Base-by-base conservation (phyloP, 1,140 invertebrate genomes). In the Stegodyphus dumicola region DNA sequence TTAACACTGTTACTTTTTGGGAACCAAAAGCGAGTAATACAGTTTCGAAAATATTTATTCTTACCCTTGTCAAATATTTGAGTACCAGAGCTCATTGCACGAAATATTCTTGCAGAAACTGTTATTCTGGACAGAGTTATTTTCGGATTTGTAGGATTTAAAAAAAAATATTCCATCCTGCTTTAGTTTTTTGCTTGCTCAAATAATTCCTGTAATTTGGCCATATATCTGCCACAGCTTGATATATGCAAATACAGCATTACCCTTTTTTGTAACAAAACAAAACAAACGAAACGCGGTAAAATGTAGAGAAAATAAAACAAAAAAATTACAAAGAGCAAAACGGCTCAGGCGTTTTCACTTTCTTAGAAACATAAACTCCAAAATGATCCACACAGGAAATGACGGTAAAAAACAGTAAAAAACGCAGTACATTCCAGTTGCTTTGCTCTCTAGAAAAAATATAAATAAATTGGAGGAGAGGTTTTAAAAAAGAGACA, bases 341-440 rank as follows among this genome's bases (percentile, higher is more conserved):
- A 75, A 75, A 66, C 60, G 76, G 66, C 54, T 18, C 7, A 60
- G 76, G 76, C 65, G 49, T 56, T 66, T 77, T 51, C 48, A 66
- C 54, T 54, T 67, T 67, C 54, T 77, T 77, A 77, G n/a, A 77
- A 77, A 77, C 56, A 77, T 48, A 77, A 65, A 77, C 76, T 66
- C 13, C 67, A 33, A 33, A 56, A 75, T 54, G 51, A 60, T 75
- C 18, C 53, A 56, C 53, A 56, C 73, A 54, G 73, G 73, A 75
- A 75, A 75, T 48, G 73, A 60, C 17, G 73, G 53, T 54, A 75
- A 75, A 74, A 75, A 74, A 74, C 51, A 7, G 49, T 53, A 52
- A 74, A 74, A 74, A 74, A 52, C 10, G 49, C n/a, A 52, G 49
- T 74, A 53, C 71, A 74, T 74, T 70, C 67, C 67, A 70, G 67